These are phyloP conservation scores for Drosophila bocqueti DNA, from an alignment of 1,140 invertebrate genomes.

Conservation along the genomic window DNA sequence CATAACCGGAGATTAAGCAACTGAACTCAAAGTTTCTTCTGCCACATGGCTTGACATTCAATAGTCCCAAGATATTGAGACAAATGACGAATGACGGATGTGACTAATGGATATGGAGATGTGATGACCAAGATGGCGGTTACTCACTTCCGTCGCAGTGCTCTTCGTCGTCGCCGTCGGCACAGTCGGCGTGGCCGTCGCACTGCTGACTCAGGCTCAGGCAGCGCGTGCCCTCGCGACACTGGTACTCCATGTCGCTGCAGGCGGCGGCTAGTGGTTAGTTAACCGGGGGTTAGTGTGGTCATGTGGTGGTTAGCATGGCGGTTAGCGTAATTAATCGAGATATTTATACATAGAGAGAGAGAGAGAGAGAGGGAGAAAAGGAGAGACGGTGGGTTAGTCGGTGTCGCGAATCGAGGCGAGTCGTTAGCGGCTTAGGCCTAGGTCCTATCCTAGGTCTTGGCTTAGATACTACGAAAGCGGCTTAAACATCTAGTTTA, in stretches of 20 bases:
- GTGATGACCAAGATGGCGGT: conserved; percentile 7
- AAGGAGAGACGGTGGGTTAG: conserved; percentile 7
- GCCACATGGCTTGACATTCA: not conserved
- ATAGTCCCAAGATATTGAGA: not conserved
- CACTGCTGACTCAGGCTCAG: conserved; percentile 86
- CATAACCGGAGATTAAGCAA: too few relatives aligned
- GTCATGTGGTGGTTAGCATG: conserved; percentile 29
- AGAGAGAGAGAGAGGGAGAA: conserved; percentile 4
- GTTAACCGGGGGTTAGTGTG: conserved; percentile 50
- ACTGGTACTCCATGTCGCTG: conserved; percentile 87
- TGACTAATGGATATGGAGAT: not conserved
- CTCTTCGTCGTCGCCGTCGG: conserved; percentile 90
- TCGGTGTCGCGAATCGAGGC: not conserved
- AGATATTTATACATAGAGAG: conserved; percentile 10
- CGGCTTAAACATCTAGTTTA: conserved; percentile 54
- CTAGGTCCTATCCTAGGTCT: not conserved
- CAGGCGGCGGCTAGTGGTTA: conserved; percentile 86
- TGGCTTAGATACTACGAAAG: conserved; percentile 27
- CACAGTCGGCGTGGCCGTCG: conserved; percentile 89
- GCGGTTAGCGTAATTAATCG: conserved; percentile 33
- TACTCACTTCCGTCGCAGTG: conserved; percentile 86
- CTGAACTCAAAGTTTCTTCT: not conserved
- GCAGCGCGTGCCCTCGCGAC: conserved; percentile 86
- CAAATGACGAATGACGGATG: not conserved
- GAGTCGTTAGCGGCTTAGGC: not conserved